Percentiles rank a stretch among this genome's conserved stretches.
Evolutionary conservation across 2,888 invertebrate genomes (phyloP).

Genomic region (Oligia fasciuncula): DNA sequence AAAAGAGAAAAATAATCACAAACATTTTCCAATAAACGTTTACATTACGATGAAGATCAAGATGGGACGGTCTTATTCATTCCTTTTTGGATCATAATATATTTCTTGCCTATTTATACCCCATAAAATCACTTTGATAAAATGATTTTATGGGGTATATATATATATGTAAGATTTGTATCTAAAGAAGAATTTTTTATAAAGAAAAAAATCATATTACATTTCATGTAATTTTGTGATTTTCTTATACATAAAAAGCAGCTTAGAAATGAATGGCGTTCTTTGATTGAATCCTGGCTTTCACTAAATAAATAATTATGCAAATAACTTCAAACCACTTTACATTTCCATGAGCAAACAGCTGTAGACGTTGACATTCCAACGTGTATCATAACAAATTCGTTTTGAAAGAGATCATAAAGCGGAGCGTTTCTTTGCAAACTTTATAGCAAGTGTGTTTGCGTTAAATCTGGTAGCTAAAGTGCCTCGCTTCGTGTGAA

Average conservation of each 20-base stretch:
- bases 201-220: neutral
- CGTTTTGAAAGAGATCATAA: constrained; percentile 52
- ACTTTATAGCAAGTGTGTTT: constrained; percentile 72
- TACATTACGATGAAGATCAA: constrained; percentile 10
- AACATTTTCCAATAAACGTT: neutral
- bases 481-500: constrained; percentile 66
- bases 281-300: neutral
- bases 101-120: constrained; percentile 10
- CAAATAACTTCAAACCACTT: neutral
- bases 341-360: constrained; percentile 21
- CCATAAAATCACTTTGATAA: constrained; percentile 4
- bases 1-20: too few relatives aligned
- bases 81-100: neutral
- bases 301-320: neutral
- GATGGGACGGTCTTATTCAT: constrained; percentile 9
- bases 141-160: too few relatives aligned
- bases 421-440: constrained; percentile 68
- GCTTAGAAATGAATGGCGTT: neutral
- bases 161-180: neutral
- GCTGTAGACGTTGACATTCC: constrained; percentile 18
- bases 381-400: constrained; percentile 40
- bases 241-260: neutral
- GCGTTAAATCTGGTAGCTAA: constrained; percentile 72
- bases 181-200: neutral
- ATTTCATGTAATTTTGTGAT: neutral